phyloP scores from a whole-genome alignment of 2,888 invertebrate genomes.

The Nemapogon koenigi region DNA sequence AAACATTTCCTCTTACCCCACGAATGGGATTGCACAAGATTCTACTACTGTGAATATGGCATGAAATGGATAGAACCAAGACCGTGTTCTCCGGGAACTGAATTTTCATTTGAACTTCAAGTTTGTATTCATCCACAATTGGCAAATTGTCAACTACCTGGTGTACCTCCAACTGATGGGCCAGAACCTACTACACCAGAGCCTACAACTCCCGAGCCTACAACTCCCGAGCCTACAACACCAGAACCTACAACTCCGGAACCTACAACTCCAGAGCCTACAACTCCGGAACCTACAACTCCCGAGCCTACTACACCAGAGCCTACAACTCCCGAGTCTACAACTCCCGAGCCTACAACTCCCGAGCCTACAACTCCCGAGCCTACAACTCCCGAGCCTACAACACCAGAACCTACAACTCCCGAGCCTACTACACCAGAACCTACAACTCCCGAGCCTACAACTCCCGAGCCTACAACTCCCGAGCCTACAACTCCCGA shows the following conservation, averaged over 20 bases:
- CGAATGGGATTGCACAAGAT: constrained; percentile 41
- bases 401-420: neutral
- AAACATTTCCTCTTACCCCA: constrained; percentile 49
- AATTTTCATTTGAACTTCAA: constrained; percentile 30
- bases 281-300: constrained; percentile 13
- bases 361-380: neutral
- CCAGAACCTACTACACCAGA: constrained; percentile 10
- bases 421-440: constrained; percentile 12
- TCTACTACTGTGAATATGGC: constrained; percentile 47
- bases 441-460: constrained; percentile 3
- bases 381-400: constrained; percentile 1
- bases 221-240: constrained; percentile 9
- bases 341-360: constrained; percentile 4
- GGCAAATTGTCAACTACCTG: constrained; percentile 27
- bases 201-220: constrained; percentile 14
- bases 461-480: constrained; percentile 1
- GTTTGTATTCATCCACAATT: constrained; percentile 27
- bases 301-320: no score
- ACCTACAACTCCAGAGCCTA: no score
- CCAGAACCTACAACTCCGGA: constrained; percentile 13
- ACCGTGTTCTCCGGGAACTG: constrained; percentile 32
- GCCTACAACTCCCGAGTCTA: constrained; percentile 12
- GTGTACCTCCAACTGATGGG: constrained; percentile 12
- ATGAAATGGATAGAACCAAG: constrained; percentile 22
- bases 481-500: constrained; percentile 1